These are phyloP conservation scores for Unio delphinus DNA, from an alignment of 2,888 invertebrate species.

Conservation along the genomic window DNA sequence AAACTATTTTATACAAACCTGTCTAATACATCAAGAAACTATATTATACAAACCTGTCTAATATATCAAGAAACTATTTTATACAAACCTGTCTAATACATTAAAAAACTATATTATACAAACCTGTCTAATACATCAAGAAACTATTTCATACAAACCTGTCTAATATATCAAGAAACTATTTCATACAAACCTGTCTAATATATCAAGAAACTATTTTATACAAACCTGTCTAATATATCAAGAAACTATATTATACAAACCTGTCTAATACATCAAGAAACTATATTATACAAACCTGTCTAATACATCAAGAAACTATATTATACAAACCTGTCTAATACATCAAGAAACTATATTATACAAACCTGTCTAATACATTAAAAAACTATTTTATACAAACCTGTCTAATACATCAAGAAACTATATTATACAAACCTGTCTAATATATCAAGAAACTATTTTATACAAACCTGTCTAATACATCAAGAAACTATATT, in stretches of 20 bases:
- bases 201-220: slow-evolving; percentile 75
- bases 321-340: slow-evolving; percentile 73
- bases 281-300: slow-evolving; percentile 57
- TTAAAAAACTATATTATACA: slow-evolving; percentile 73
- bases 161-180: slow-evolving; percentile 78
- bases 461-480: slow-evolving; percentile 73
- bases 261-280: slow-evolving; percentile 79
- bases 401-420: slow-evolving; percentile 79
- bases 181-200: slow-evolving; percentile 73
- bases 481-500: slow-evolving; percentile 75
- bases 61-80: slow-evolving; percentile 75
- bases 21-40: slow-evolving; percentile 78
- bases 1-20: slow-evolving; percentile 58
- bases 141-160: slow-evolving; percentile 57
- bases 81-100: slow-evolving; percentile 75
- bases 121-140: slow-evolving; percentile 79
- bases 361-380: slow-evolving; percentile 75
- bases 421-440: slow-evolving; percentile 57
- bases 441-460: slow-evolving; percentile 78
- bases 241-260: slow-evolving; percentile 73
- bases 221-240: slow-evolving; percentile 75
- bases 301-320: slow-evolving; percentile 78
- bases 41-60: slow-evolving; percentile 73
- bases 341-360: slow-evolving; percentile 75
- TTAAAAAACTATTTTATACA: slow-evolving; percentile 73